Evolutionary conservation across 2,113 vertebrate species (phyloP), one percentile per base, ranked within the genome.

Genomic region (Erpornis zantholeuca): DNA sequence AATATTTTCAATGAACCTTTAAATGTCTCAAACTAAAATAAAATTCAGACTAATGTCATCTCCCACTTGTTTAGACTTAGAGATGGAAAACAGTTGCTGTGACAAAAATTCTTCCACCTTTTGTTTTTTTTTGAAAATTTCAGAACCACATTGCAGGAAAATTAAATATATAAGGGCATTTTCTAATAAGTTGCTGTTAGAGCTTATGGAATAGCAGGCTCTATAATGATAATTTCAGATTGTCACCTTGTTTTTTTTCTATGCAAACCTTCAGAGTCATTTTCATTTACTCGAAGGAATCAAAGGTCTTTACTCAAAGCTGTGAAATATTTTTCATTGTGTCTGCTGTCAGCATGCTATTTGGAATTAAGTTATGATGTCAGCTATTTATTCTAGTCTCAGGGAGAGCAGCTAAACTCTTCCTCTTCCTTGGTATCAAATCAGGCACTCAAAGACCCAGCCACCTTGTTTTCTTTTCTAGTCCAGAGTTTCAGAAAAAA

Each of bases 401-500:
- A 69, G 82, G 68, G 72, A 47, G 13, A 70, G 50, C 25, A 88
- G 49, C 57, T 29, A 75, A 57, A 84, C 29, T 65, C 54, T 93
- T 92, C 21, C 21, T 73, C 52, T 52, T 91, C 52, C 33, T 82
- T 77, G 45, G 53, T 44, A 86, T 89, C 93, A 94, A 96, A 96
- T 89, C 20, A 57, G 56, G 64, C 54, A 68, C 92, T 72, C 52
- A 94, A 90, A 94, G 72, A 73, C 24, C 70, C 94, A 84, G 59
- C 53, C 86, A 79, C 71, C 82, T 92, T 84, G 53, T 38, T 89
- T 95, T 94, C 71, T 86, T 66, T 87, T 84, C 63, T 79, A 88
- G 60, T 44, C 81, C 68, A 79, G 56, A 66, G 53, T 94, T 96
- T 94, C 76, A 75, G 53, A 20, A 95, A 92, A 69, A 90, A 95